phyloP scores from a whole-genome alignment of 2,888 invertebrate genomes.

The Prosopocoilus inquinatus region DNA sequence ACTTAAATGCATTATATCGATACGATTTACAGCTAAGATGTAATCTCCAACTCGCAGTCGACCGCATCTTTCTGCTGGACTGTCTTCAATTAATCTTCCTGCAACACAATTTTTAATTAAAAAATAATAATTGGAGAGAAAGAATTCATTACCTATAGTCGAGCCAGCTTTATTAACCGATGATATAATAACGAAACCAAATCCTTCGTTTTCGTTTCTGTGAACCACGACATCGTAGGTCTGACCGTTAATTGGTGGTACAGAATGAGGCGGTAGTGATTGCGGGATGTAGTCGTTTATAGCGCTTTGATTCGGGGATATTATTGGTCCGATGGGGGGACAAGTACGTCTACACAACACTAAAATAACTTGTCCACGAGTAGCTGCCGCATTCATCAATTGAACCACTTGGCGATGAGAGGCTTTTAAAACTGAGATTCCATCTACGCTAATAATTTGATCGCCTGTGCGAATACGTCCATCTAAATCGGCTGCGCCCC shows the following conservation, averaged over 20 bases:
- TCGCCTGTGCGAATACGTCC: constrained; percentile 89
- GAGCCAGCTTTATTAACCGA: constrained; percentile 86
- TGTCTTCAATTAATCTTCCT: constrained; percentile 93
- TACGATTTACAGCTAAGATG: constrained; percentile 92
- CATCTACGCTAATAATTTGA: constrained; percentile 92
- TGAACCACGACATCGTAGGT: constrained; percentile 93
- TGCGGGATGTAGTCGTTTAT: constrained; percentile 25
- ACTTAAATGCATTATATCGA: constrained; percentile 85
- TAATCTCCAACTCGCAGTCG: constrained; percentile 91
- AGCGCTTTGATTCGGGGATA: constrained; percentile 13
- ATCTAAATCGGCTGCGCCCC: constrained; percentile 91
- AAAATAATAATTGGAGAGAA: not conserved
- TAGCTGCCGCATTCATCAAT: constrained; percentile 85
- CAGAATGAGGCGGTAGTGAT: constrained; percentile 22
- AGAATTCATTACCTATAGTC: constrained; percentile 68
- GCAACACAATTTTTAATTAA: constrained; percentile 23
- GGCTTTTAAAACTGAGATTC: constrained; percentile 63
- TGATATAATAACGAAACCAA: constrained; percentile 98
- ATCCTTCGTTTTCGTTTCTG: constrained; percentile 91
- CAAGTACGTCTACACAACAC: constrained; percentile 57
- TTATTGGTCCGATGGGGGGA: constrained; percentile 15
- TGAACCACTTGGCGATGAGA: constrained; percentile 93
- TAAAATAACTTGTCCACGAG: constrained; percentile 81
- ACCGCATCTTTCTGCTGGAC: constrained; percentile 93
- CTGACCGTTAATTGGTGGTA: constrained; percentile 23